These are phyloP conservation scores for Lissonota sp. DNA, from an alignment of 2,888 invertebrate genomes.

Conservation along the genomic window DNA sequence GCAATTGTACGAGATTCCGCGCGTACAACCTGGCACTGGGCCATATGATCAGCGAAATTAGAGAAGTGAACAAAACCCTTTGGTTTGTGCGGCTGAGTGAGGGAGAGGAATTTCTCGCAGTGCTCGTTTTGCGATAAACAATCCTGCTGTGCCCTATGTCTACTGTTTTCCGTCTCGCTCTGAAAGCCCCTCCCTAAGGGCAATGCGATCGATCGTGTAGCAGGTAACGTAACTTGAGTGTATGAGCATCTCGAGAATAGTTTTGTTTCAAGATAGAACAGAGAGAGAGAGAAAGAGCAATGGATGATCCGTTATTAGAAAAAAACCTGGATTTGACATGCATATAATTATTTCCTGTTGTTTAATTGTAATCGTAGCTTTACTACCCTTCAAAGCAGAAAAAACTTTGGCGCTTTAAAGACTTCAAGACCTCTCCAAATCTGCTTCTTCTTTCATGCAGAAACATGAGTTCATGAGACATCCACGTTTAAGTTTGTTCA, in stretches of 20 bases:
- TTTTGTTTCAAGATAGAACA: background rate
- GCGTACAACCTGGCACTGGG: conserved; percentile 61
- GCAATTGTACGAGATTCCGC: conserved; percentile 58
- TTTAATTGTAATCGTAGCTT: no score
- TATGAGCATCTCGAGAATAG: conserved; percentile 18
- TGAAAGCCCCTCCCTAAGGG: conserved; percentile 37
- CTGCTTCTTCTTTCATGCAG: no score
- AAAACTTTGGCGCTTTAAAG: no score
- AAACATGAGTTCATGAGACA: no score
- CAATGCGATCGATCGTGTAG: conserved; percentile 33
- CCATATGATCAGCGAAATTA: conserved; percentile 40
- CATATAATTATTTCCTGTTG: no score
- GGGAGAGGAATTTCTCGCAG: conserved; percentile 27
- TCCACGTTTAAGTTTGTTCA: no score
- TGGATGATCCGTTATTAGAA: no score
- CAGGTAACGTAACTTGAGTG: conserved; percentile 25
- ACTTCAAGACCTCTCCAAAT: no score
- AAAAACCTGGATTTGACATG: no score
- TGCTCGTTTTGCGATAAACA: conserved; percentile 60
- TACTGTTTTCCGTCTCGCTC: conserved; percentile 51
- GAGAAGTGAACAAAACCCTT: conserved; percentile 20
- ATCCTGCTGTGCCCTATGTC: conserved; percentile 27
- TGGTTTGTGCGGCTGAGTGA: conserved; percentile 15
- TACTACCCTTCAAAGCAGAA: no score
- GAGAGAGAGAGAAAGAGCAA: no score